Evolutionary conservation across 1,140 invertebrate genomes (phyloP), one percentile per base, ranked within the genome.

Genomic region (Pentalonia nigronervosa): DNA sequence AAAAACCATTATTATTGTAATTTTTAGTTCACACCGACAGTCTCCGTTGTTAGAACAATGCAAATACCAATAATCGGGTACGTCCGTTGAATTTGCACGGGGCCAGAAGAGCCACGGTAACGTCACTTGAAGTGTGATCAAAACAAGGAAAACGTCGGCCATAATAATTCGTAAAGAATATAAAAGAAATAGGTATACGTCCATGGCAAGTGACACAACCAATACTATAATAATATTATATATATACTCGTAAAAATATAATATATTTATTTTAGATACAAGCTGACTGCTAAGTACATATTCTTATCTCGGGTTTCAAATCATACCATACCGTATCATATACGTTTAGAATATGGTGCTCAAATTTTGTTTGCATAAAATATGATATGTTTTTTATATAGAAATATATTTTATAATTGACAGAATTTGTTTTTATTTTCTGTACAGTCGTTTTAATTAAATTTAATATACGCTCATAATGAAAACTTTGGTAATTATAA

Each of bases 401-500:
- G 30, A 76, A 76, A 76, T n/a, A 76, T 76, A n/a, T n/a, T n/a
- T n/a, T n/a, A 76, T 76, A 76, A 76, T 76, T 76, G 34, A 84
- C 83, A 41, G 21, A 84, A 45, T 86, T 86, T 86, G 41, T 86
- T 86, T 25, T 47, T 47, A 17, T 47, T 86, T 86, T 30, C 30
- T 6, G 30, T 76, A 76, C n/a, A 4, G 84, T 30, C 41, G 45
- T 47, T 86, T 86, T 86, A 30, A 86, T 47, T 86, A 45, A 86
- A 86, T 47, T 86, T 47, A 41, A 86, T 84, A 45, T 11, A 41
- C 41, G 25, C 2, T 47, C 41, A 47, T 47, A 45, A 45, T 86
- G 14, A 86, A 86, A 86, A 86, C 84, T 86, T 86, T 14, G 25
- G 41, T 86, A 47, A 86, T 86, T 86, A 47, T 86, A 86, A 86